Base-by-base conservation (phyloP, 2,113 vertebrate genomes). In the Proteles cristata region DNA sequence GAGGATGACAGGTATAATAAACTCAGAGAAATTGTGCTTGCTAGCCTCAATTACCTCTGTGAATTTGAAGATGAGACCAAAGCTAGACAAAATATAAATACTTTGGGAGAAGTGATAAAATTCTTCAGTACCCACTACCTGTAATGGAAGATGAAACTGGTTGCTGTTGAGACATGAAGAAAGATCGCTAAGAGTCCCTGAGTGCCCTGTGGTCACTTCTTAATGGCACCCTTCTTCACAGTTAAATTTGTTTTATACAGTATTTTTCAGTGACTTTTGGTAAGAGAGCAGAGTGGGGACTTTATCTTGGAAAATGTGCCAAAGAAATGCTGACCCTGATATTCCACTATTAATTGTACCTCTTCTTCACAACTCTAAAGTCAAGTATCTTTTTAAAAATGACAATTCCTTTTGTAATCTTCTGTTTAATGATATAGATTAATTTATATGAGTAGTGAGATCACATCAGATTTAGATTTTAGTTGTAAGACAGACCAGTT, bases 401-500 rank as follows among this genome's bases (percentile, higher is more conserved):
- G 74, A 66, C 39, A 77, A 33, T n/a, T 91, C 12, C n/a, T 92
- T 93, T 76, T 79, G 25, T 65, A 81, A 83, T 9, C 2, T 82
- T 93, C 61, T 88, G 26, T 48, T 89, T 94, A 14, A 43, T 31
- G 79, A 82, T 65, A 69, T 65, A 28, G 8, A 69, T 55, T 96
- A 77, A 93, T 97, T 83, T 87, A 65, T 88, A 45, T 65, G 61
- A 87, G 68, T 45, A 12, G 25, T 35, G 12, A 93, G 55, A 87
- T 83, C 77, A 68, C 74, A 53, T 28, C 33, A 61, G 82, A 69
- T 55, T 93, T 92, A 71, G 87, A 92, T 55, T 76, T 87, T 71
- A 39, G n/a, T 83, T 87, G 68, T 87, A 84, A 97, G 79, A 55
- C 89, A 95, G 80, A 65, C 58, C 69, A 74, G 66, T 76, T 69